A percentile compares a stretch with the other conserved stretches of the same genome.
Evolutionary conservation across 2,888 invertebrate species (phyloP).

Genomic region (Anoplius nigerrimus): DNA sequence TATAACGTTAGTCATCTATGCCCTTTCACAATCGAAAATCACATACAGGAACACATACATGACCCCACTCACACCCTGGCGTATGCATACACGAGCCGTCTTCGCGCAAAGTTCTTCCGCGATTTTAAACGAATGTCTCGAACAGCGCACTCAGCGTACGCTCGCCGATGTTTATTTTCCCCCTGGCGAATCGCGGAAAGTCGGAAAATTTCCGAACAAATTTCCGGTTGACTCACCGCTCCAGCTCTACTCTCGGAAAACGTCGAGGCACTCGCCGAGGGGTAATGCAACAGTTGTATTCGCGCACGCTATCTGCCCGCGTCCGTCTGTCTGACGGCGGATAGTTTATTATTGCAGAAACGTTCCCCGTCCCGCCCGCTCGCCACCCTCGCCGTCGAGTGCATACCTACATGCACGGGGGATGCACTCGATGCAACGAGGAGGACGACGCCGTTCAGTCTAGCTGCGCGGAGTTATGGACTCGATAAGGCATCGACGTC

Average conservation of each 20-base stretch:
- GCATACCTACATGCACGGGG: background rate
- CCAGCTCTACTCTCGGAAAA: constrained; percentile 8
- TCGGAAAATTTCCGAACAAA: too few species aligned
- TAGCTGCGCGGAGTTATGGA: constrained; percentile 20
- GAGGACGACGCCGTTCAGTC: constrained; percentile 29
- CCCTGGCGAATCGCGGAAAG: too few species aligned
- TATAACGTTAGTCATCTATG: too few species aligned
- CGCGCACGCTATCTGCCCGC: constrained; percentile 22
- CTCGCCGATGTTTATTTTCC: background rate
- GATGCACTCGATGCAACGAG: constrained; percentile 3
- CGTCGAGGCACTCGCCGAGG: background rate
- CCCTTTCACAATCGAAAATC: too few species aligned
- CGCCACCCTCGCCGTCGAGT: constrained; percentile 1
- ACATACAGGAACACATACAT: too few species aligned
- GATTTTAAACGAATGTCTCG: too few species aligned
- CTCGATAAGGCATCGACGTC: constrained; percentile 23
- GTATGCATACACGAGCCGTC: too few species aligned
- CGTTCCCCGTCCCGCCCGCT: constrained; percentile 5
- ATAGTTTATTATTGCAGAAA: constrained; percentile 32
- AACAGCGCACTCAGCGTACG: too few species aligned
- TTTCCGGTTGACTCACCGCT: too few species aligned
- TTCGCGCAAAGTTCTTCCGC: too few species aligned
- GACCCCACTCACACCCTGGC: too few species aligned
- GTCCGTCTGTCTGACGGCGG: constrained; percentile 23
- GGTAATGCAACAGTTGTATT: constrained; percentile 48